Percentiles rank a stretch among this genome's conserved stretches.
Evolutionary conservation across 2,113 vertebrate genomes (phyloP).

Genomic region (Vulpes lagopus): DNA sequence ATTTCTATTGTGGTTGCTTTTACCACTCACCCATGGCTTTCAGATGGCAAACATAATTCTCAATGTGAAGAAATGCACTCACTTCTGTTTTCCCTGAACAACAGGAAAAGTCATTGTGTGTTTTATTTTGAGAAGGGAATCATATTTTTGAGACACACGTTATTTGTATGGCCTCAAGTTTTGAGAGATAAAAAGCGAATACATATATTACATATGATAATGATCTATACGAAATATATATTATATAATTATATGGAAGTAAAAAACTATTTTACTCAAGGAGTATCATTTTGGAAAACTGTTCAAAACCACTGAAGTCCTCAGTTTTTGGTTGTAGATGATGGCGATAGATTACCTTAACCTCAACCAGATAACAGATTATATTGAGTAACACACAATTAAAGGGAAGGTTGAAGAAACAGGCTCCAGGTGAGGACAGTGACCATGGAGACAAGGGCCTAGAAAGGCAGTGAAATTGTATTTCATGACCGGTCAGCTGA

Average conservation of each 20-base stretch:
- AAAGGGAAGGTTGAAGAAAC: background rate
- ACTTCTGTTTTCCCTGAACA: background rate
- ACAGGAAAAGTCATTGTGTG: background rate
- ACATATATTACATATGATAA: too few species aligned
- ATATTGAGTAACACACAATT: too few species aligned
- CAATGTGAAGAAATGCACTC: background rate
- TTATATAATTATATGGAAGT: background rate
- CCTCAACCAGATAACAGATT: background rate
- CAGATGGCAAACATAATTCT: background rate
- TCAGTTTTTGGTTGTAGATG: background rate
- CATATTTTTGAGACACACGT: background rate
- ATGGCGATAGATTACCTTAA: background rate
- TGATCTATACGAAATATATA: background rate
- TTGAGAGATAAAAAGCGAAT: background rate
- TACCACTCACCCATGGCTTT: slow-evolving; percentile 25
- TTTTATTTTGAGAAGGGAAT: slow-evolving; percentile 4
- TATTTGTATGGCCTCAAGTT: background rate
- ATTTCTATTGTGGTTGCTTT: slow-evolving; percentile 65
- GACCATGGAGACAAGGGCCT: accelerated
- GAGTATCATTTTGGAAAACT: background rate
- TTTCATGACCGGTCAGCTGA: too few species aligned
- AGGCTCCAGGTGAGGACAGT: background rate
- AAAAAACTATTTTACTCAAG: background rate
- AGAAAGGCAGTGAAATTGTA: background rate
- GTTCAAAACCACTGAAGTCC: background rate